Conservation (phyloP, 2,797 vertebrate species). For the Characodon lateralis region DNA sequence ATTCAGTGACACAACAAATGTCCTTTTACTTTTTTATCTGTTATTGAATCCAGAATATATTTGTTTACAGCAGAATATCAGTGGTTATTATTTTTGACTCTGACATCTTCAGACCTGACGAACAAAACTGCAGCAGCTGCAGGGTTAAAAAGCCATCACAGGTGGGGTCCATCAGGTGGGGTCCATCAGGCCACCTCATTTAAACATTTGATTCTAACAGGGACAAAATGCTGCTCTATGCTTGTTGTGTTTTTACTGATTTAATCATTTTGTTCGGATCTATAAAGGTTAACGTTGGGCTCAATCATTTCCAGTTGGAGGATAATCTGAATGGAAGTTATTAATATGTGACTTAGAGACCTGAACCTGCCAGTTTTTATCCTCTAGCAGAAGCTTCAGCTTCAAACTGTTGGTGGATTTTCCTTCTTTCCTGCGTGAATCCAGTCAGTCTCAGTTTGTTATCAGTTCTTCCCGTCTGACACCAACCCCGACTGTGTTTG, state of each 20-base stretch:
- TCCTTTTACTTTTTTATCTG: too few relatives aligned
- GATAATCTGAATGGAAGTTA: too few relatives aligned
- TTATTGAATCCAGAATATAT: too few relatives aligned
- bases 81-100: neutral
- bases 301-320: neutral
- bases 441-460: conserved; percentile 1
- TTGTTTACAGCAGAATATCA: too few relatives aligned
- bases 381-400: neutral
- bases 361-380: neutral
- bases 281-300: neutral
- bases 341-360: too few relatives aligned
- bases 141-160: neutral
- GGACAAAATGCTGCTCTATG: neutral
- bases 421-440: conserved; percentile 25
- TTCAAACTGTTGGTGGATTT: too few relatives aligned
- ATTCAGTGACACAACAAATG: too few relatives aligned
- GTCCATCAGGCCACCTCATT: too few relatives aligned
- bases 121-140: neutral
- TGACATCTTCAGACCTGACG: neutral
- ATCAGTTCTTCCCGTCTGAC: conserved; percentile 59
- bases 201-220: too few relatives aligned
- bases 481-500: conserved; percentile 71
- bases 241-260: neutral
- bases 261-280: neutral
- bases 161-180: too few relatives aligned